phyloP scores from a whole-genome alignment of 2,888 invertebrate species.

The Protonemura montana region DNA sequence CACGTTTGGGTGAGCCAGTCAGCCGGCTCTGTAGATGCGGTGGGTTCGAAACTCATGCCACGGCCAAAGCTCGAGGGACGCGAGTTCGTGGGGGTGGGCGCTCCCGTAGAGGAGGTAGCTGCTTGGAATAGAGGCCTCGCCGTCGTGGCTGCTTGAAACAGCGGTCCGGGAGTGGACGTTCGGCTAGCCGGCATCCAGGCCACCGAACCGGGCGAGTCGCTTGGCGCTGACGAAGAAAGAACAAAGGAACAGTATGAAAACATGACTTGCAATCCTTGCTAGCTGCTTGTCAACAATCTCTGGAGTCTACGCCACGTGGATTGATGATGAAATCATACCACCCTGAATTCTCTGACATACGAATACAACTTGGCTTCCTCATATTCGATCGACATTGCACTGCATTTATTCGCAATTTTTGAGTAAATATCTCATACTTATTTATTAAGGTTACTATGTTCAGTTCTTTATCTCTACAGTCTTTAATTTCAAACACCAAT shows the following conservation, averaged over 20 bases:
- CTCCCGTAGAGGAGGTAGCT: slow-evolving; percentile 14
- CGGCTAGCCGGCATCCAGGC: slow-evolving; percentile 15
- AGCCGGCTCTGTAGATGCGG: slow-evolving; percentile 36
- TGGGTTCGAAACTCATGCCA: slow-evolving; percentile 61
- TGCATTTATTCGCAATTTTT: too few relatives aligned
- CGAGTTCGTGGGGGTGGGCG: slow-evolving; percentile 33
- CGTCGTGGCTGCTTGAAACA: slow-evolving; percentile 35
- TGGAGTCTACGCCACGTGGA: too few relatives aligned
- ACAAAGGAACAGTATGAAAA: not conserved
- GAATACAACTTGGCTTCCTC: too few relatives aligned
- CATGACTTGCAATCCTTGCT: not conserved
- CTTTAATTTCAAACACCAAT: too few relatives aligned
- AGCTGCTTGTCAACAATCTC: not conserved
- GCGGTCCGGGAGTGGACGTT: not conserved
- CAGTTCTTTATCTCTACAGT: too few relatives aligned
- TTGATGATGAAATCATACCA: too few relatives aligned
- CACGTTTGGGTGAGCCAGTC: slow-evolving; percentile 43
- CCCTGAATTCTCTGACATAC: too few relatives aligned
- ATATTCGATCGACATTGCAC: too few relatives aligned
- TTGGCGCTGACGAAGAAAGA: not conserved
- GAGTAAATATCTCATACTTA: too few relatives aligned
- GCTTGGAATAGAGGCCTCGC: slow-evolving; percentile 19
- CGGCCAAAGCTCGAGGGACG: slow-evolving; percentile 60
- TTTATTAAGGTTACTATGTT: not conserved
- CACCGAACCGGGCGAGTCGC: not conserved